These are phyloP conservation scores for Channa argus DNA, from an alignment of 2,113 vertebrate genomes.

Conservation along the genomic window DNA sequence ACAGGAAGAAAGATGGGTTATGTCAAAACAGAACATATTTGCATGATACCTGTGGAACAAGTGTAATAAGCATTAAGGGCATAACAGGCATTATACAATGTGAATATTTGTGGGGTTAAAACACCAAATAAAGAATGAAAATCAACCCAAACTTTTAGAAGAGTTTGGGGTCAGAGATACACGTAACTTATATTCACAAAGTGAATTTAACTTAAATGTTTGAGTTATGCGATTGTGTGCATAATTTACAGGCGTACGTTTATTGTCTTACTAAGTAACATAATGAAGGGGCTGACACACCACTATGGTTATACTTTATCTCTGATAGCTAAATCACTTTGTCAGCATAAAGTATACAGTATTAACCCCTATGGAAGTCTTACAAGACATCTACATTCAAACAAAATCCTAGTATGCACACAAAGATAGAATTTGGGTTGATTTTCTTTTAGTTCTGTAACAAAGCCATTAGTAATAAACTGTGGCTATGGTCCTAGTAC, in stretches of 20 bases:
- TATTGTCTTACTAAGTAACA: not conserved
- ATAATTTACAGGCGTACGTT: not conserved
- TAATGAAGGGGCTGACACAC: not conserved
- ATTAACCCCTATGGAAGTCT: not conserved
- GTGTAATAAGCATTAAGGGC: conserved; percentile 62
- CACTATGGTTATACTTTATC: not conserved
- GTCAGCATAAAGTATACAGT: not conserved
- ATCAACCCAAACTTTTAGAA: conserved; percentile 45
- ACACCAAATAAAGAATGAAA: conserved; percentile 29
- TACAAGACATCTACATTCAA: not conserved
- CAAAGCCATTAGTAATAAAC: conserved; percentile 8
- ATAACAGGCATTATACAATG: conserved; percentile 55
- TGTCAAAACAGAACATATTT: conserved; percentile 75
- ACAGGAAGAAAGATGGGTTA: conserved; percentile 78
- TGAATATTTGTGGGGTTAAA: conserved; percentile 18
- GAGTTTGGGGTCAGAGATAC: not conserved
- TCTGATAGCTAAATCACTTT: not conserved
- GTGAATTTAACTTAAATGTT: not conserved
- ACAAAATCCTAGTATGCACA: not conserved
- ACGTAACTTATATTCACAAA: not conserved
- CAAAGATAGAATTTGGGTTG: conserved; percentile 23
- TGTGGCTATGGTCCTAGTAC: conserved; percentile 15
- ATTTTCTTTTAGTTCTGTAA: conserved; percentile 41
- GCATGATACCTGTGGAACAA: conserved; percentile 73
- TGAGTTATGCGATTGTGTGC: not conserved